These are phyloP conservation scores for Zoanthus gigantus DNA, from an alignment of 92 coral and sea anemone species.

Conservation along the genomic window DNA sequence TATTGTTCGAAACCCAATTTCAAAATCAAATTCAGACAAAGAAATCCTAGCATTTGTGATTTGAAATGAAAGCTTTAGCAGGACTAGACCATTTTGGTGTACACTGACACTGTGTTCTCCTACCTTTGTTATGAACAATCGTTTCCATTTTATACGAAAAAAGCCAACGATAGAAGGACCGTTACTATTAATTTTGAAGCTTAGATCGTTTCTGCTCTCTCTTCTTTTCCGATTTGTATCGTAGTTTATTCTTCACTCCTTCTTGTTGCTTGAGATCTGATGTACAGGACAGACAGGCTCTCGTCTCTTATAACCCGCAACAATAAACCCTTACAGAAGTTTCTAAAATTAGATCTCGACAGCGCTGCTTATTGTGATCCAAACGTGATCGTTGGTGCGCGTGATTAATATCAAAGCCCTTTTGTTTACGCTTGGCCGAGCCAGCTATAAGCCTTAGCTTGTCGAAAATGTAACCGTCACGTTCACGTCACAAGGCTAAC, in stretches of 20 bases:
- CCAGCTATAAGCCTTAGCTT: not conserved
- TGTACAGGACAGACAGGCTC: not conserved
- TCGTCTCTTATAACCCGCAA: not conserved
- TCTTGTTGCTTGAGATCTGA: not conserved
- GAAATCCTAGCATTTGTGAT: too few relatives aligned
- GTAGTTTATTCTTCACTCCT: not conserved
- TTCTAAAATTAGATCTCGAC: conserved; percentile 25
- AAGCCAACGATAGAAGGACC: not conserved
- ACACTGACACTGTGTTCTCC: not conserved
- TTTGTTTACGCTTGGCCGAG: not conserved
- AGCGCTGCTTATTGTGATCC: not conserved
- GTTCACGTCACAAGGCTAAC: conserved; percentile 2
- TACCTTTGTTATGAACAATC: not conserved
- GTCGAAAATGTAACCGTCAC: conserved; percentile 4
- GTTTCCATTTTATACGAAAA: not conserved
- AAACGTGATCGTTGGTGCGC: conserved; percentile 12
- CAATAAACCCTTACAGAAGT: not conserved
- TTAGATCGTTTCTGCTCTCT: not conserved
- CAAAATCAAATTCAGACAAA: too few relatives aligned
- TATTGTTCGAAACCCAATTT: too few relatives aligned
- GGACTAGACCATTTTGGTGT: not conserved
- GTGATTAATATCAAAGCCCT: not conserved
- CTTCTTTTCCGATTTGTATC: not conserved
- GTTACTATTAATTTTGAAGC: not conserved
- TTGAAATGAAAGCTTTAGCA: not conserved